phyloP scores from a whole-genome alignment of 2,888 invertebrate species.

The Xylota segnis region DNA sequence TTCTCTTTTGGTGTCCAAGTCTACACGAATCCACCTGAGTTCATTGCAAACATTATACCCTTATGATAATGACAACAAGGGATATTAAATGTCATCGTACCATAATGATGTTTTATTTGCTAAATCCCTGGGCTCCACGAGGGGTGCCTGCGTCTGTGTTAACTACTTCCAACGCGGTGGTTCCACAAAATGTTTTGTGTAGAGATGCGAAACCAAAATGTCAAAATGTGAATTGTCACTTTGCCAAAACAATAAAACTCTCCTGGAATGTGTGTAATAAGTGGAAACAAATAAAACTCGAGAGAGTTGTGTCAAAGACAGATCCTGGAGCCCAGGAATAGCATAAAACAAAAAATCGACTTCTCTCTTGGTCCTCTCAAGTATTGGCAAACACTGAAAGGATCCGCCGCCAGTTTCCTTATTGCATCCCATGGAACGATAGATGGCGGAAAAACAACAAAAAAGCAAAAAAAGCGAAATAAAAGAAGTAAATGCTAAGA shows the following conservation, averaged over 20 bases:
- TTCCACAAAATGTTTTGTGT: conserved; percentile 29
- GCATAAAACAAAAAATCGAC: conserved; percentile 51
- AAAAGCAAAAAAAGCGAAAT: not conserved
- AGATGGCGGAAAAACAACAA: conserved; percentile 9
- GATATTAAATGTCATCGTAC: conserved; percentile 52
- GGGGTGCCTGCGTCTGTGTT: not conserved
- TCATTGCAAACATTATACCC: conserved; percentile 43
- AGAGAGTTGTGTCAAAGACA: conserved; percentile 13
- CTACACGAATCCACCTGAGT: conserved; percentile 35
- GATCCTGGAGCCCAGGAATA: conserved; percentile 53
- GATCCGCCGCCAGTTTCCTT: conserved; percentile 39
- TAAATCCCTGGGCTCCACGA: conserved; percentile 16
- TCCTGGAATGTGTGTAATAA: not conserved
- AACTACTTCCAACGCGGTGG: conserved; percentile 25
- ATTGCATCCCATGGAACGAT: conserved; percentile 40
- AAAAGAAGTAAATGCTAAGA: conserved; percentile 53
- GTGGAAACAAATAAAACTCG: conserved; percentile 31
- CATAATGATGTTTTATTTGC: conserved; percentile 45
- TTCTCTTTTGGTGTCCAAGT: conserved; percentile 23
- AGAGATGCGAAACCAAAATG: conserved; percentile 28
- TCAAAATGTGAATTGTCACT: conserved; percentile 54
- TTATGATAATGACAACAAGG: conserved; percentile 32
- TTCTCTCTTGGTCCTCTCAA: conserved; percentile 23
- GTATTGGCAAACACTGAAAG: conserved; percentile 60
- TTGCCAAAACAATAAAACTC: conserved; percentile 51